phyloP scores from a whole-genome alignment of 2,797 vertebrate genomes.

The Pteropus rufus region DNA sequence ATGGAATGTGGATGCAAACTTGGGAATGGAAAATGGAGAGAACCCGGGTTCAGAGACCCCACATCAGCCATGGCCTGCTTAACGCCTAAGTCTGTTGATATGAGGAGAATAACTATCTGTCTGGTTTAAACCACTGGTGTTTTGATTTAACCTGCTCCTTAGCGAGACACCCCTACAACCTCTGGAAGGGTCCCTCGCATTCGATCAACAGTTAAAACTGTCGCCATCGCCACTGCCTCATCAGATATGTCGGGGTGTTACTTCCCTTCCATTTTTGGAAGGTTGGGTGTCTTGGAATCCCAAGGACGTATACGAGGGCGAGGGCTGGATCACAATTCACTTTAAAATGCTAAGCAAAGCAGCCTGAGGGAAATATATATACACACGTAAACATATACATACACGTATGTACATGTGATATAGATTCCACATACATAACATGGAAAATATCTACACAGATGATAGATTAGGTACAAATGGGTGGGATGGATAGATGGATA shows the following conservation, averaged over 20 bases:
- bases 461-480: neutral
- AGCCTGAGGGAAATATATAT: neutral
- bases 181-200: neutral
- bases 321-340: neutral
- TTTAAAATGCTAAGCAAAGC: neutral
- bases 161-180: rapidly evolving
- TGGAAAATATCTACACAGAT: neutral
- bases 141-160: neutral
- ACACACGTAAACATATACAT: no score
- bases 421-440: neutral
- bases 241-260: neutral
- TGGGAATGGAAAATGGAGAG: neutral
- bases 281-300: neutral
- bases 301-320: neutral
- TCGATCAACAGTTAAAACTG: neutral
- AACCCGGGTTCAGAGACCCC: neutral
- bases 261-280: neutral
- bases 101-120: no score
- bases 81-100: neutral
- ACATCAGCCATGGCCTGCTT: neutral
- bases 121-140: neutral
- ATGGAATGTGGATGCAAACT: neutral
- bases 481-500: neutral
- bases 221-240: neutral
- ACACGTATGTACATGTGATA: neutral